A percentile compares a stretch with the other conserved stretches of the same genome.
phyloP scores from a whole-genome alignment of 2,888 invertebrate species.

The Caenorhabditis uteleia region DNA sequence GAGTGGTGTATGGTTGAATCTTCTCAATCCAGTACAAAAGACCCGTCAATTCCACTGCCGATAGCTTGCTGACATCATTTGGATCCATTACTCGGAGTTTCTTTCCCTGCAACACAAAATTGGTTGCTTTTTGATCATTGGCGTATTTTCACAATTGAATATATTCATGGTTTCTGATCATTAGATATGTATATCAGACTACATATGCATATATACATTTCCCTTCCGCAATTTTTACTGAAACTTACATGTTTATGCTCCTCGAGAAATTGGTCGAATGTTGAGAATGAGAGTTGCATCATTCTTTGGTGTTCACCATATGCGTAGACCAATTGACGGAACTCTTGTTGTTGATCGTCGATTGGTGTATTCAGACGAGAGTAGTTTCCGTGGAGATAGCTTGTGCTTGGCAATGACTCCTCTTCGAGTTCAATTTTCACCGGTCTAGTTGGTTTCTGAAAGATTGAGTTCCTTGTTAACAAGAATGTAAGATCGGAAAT shows the following conservation, averaged over 20 bases:
- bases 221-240: too few relatives aligned
- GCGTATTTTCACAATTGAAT: too few relatives aligned
- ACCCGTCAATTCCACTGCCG: constrained; percentile 61
- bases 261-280: constrained; percentile 52
- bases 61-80: constrained; percentile 57
- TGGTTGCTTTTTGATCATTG: not conserved
- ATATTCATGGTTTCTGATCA: not conserved
- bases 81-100: constrained; percentile 55
- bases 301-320: constrained; percentile 56
- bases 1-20: constrained; percentile 49
- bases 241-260: constrained; percentile 29
- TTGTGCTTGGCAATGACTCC: constrained; percentile 27
- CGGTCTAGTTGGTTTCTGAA: constrained; percentile 2
- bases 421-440: constrained; percentile 36
- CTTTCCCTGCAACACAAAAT: constrained; percentile 6
- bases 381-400: not conserved
- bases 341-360: constrained; percentile 35
- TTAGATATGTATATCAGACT: not conserved
- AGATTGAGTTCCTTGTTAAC: too few relatives aligned
- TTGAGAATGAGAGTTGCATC: constrained; percentile 59
- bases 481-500: too few relatives aligned
- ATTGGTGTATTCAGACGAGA: constrained; percentile 25
- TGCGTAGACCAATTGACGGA: constrained; percentile 38
- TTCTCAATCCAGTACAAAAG: constrained; percentile 65
- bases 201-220: too few relatives aligned